Base-by-base conservation (phyloP, 2,888 invertebrate genomes). In the Sinodicranocentrus sp. region DNA sequence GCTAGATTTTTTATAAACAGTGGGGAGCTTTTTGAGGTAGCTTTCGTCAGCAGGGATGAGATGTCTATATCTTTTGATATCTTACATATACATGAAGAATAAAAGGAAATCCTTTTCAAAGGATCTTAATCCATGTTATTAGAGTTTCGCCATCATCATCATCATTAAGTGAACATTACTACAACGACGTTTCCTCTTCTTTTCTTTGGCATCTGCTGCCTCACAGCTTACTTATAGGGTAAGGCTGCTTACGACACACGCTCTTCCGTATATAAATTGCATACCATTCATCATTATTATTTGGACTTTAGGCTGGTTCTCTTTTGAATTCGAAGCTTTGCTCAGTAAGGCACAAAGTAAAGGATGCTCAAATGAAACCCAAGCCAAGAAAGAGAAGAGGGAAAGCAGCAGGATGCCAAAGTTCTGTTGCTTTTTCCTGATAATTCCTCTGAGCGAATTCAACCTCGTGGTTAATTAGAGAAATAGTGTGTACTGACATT, bases 61-160 rank as follows among this genome's bases (percentile, higher is more conserved):
- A 33, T 8, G 39, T 19, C 10, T 33, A 39, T 57, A 67, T 44
- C 68, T 68, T 63, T 68, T 77, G 67, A 43, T 77, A 77, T 57
- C 65, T 43, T 25, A 48, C 25, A 17, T n/a, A n/a, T 43, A 48
- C 15, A 33, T 19, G 68, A 48, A 68, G 68, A 48, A 70, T 33
- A 70, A 70, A 70, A 26, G 61, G 28, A 59, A 78, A 61, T 48
- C 70, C 63, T 61, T 61, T 33, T 48, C 44, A 70, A 76, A 78
- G 70, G 61, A 61, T 70, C 70, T 78, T 78, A 78, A 78, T 78
- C 78, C 78, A 71, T 70, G 78, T 78, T 78, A 78, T 78, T 78
- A 78, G 70, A 78, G 48, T 61, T 78, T 70, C 25, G 61, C 70
- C 78, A 71, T 78, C 48, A 78, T 52, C 70, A 71, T 68, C 63